A percentile compares a stretch with the other conserved stretches of the same genome.
Evolutionary conservation across 2,797 vertebrate genomes (phyloP).

Genomic region (Aphelocoma californica): DNA sequence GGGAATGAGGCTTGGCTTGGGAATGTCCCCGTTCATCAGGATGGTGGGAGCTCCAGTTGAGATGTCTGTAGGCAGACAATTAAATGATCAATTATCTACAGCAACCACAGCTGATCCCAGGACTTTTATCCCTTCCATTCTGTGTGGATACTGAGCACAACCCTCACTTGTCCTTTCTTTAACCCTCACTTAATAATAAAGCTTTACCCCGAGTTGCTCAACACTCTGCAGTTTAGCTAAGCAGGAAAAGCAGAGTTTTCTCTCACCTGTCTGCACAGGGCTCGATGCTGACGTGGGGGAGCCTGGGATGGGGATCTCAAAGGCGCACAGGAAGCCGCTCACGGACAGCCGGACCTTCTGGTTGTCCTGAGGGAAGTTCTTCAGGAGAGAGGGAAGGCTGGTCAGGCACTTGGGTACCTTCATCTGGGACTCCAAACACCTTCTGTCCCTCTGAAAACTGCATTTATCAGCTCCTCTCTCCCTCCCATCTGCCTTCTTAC

Average conservation of each 20-base stretch:
- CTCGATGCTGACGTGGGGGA: constrained; percentile 86
- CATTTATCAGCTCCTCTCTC: neutral
- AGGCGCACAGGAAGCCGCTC: constrained; percentile 93
- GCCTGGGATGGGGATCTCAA: constrained; percentile 93
- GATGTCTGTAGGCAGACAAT: constrained; percentile 67
- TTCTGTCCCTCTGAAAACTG: neutral
- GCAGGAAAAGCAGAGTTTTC: neutral
- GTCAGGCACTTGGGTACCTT: neutral
- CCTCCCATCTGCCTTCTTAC: neutral
- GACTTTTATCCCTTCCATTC: fast-evolving
- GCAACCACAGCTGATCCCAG: neutral
- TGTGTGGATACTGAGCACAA: fast-evolving
- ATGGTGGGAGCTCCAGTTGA: constrained; percentile 70
- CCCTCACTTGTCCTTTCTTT: neutral
- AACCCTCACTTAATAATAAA: fast-evolving
- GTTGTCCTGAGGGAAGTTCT: constrained; percentile 98
- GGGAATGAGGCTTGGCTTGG: constrained; percentile 81
- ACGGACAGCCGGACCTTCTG: constrained; percentile 94
- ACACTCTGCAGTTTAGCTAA: fast-evolving
- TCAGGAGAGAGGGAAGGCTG: neutral
- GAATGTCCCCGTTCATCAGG: constrained; percentile 78
- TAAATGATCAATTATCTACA: neutral
- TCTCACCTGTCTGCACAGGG: constrained; percentile 86
- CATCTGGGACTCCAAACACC: fast-evolving
- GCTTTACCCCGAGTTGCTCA: neutral